Percentiles rank a stretch among this genome's conserved stretches.
These are phyloP conservation scores for Trachelus troglodyta DNA, from an alignment of 2,888 invertebrate species.

Conservation along the genomic window DNA sequence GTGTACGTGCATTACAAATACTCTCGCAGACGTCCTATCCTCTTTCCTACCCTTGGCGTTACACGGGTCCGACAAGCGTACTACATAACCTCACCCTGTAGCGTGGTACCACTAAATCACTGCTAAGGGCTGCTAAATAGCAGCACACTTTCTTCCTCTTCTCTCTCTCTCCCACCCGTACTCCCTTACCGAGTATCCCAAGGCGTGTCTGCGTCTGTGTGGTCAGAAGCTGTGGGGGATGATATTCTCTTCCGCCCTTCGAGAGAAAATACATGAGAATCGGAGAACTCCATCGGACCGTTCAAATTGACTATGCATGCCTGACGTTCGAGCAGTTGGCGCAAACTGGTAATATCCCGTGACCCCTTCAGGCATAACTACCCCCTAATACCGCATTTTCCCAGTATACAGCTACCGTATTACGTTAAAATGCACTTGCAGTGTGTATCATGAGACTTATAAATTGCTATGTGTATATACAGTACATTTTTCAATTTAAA, in stretches of 20 bases:
- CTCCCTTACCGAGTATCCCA: neutral
- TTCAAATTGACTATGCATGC: neutral
- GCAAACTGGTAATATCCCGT: neutral
- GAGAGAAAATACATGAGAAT: neutral
- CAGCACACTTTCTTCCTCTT: slow-evolving; percentile 21
- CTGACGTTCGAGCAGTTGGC: neutral
- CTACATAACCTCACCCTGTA: slow-evolving; percentile 18
- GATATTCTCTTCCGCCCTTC: neutral
- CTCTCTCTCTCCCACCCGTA: neutral
- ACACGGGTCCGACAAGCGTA: slow-evolving; percentile 17
- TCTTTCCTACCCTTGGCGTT: slow-evolving; percentile 17
- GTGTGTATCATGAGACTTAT: neutral
- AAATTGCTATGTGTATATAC: neutral
- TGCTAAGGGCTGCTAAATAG: slow-evolving; percentile 64
- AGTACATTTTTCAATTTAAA: neutral
- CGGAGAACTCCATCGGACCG: neutral
- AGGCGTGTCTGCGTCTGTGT: slow-evolving; percentile 30
- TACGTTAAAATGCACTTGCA: neutral
- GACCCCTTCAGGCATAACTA: neutral
- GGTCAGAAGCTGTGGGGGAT: slow-evolving; percentile 6
- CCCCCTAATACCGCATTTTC: neutral
- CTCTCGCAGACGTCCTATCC: slow-evolving; percentile 6
- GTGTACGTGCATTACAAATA: neutral
- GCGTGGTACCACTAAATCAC: slow-evolving; percentile 57
- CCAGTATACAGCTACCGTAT: neutral